Evolutionary conservation across 2,888 invertebrate genomes (phyloP), one percentile per base, ranked within the genome.

Genomic region (Tachystola acroxantha): DNA sequence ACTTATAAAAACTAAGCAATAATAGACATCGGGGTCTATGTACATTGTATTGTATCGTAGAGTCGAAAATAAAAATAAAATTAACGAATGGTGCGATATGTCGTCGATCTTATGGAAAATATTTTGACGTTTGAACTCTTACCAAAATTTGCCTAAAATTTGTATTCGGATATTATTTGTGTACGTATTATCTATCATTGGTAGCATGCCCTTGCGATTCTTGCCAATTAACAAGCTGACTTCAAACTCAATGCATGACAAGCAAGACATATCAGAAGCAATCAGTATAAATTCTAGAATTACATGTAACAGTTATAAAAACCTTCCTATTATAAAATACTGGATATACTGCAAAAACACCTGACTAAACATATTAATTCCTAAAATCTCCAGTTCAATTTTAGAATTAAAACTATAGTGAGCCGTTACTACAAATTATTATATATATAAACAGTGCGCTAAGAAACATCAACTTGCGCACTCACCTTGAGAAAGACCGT

Each of bases 1-100:
- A 85, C 85, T 86, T 85, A 71, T 77, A 80, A 85, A 82, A 80
- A 84, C 66, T 84, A 81, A 86, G 85, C 85, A 85, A 86, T 85
- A 85, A 82, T 84, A 85, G 84, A 68, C 85, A 55, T 59, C 60
- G 70, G 64, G 56, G 80, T 84, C 84, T 85, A 82, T 85, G 80
- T 85, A 84, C 70, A 74, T 85, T 85, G 76, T 82, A 82, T 77
- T 57, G 76, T 82, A 82, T 77, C 58, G 73, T 85, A 82, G 80
- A 73, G 69, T 71, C 73, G 76, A 73, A 75, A 65, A n/a, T n/a
- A n/a, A 59, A 59, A 65, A 64, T 56, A 55, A 50, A 67, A 65
- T 65, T 61, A 81, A 81, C 82, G 73, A 81, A 84, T 84, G 86
- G 85, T 86, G 86, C 86, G 81, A 76, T 62, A 65, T 71, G 63